phyloP scores from a whole-genome alignment of 2,113 vertebrate species.

The Pluvialis apricaria region DNA sequence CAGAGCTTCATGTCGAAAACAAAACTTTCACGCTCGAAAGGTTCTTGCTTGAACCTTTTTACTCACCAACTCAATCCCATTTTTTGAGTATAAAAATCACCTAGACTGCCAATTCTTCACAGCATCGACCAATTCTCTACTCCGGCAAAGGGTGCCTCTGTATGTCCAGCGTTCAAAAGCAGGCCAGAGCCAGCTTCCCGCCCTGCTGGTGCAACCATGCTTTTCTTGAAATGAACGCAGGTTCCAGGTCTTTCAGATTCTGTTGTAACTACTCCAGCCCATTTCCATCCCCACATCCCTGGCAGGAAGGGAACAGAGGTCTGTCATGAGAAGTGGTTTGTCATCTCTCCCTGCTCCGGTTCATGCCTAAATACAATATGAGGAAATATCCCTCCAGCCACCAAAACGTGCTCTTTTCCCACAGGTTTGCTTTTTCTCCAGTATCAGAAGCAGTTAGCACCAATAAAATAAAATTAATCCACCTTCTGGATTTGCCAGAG shows the following conservation, averaged over 20 bases:
- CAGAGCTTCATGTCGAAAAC: neutral
- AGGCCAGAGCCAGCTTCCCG: too few species aligned
- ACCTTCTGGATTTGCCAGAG: neutral
- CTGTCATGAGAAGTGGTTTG: neutral
- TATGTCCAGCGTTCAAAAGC: too few species aligned
- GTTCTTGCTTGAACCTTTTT: neutral
- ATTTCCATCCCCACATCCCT: neutral
- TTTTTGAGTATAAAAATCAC: neutral
- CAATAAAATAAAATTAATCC: neutral
- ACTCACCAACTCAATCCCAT: neutral
- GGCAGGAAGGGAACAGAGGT: neutral
- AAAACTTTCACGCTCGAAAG: neutral
- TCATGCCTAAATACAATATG: neutral
- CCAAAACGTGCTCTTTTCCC: neutral
- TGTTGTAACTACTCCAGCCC: neutral
- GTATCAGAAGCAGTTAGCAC: neutral
- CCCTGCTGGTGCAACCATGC: too few species aligned
- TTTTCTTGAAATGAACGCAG: neutral
- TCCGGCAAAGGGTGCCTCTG: too few species aligned
- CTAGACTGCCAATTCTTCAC: neutral
- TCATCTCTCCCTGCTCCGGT: neutral
- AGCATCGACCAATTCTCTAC: too few species aligned
- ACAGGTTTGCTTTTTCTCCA: neutral
- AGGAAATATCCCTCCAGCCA: neutral
- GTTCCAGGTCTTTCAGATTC: neutral